A percentile compares a stretch with the other conserved stretches of the same genome.
Conservation (phyloP, 1,140 invertebrate species). For the Physella acuta region DNA sequence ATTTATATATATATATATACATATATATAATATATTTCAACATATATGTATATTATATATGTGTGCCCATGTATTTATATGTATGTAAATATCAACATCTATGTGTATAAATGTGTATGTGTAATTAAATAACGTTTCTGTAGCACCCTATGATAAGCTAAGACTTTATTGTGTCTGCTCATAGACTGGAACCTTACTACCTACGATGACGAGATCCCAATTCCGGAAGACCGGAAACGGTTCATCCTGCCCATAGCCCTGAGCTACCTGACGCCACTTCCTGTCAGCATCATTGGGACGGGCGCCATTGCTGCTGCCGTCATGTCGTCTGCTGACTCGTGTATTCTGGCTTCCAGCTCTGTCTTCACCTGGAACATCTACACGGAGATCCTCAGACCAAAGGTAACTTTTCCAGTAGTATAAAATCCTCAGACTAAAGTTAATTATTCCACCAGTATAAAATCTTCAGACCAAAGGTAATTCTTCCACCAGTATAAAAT, state of each 20-base stretch:
- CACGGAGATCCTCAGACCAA: conserved; percentile 90
- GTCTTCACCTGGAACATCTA: conserved; percentile 98
- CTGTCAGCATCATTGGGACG: conserved; percentile 92
- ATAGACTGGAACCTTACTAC: conserved; percentile 90
- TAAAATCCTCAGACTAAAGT: too few species aligned
- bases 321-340: conserved; percentile 97
- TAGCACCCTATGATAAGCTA: too few species aligned
- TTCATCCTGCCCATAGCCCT: conserved; percentile 95
- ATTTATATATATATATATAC: neutral
- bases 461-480: neutral
- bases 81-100: too few species aligned
- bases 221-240: conserved; percentile 74
- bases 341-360: conserved; percentile 89
- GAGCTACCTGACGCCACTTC: conserved; percentile 87
- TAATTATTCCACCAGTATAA: too few species aligned
- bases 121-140: too few species aligned
- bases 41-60: too few species aligned
- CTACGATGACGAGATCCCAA: conserved; percentile 70
- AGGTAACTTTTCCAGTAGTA: too few species aligned
- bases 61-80: too few species aligned
- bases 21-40: too few species aligned
- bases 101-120: too few species aligned
- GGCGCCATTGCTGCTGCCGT: conserved; percentile 95
- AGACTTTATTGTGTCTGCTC: conserved; percentile 7
- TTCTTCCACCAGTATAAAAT: too few species aligned